Conservation (phyloP, 2,113 vertebrate species). For the Capra hircus region DNA sequence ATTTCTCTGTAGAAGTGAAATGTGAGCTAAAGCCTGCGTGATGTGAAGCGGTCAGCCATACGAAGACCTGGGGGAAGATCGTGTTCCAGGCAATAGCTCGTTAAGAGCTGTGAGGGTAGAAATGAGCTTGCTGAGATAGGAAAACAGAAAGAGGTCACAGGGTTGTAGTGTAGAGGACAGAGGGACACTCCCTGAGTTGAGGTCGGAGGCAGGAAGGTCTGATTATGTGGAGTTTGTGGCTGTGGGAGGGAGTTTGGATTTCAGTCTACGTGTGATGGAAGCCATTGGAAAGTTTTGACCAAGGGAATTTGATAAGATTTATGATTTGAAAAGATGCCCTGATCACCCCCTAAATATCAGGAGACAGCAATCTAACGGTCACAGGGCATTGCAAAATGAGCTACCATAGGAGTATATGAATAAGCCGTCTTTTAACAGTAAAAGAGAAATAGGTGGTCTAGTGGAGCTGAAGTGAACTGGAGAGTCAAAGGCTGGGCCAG, state of each 20-base stretch:
- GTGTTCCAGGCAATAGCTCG: accelerated
- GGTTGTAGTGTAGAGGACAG: not conserved
- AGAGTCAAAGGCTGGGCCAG: not conserved
- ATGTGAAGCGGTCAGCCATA: not conserved
- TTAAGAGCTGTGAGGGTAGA: not conserved
- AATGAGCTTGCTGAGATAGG: not conserved
- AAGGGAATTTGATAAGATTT: not conserved
- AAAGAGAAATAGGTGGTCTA: not conserved
- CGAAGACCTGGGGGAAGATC: not conserved
- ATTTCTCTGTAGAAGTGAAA: not conserved
- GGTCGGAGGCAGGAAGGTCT: accelerated
- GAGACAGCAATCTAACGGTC: not conserved
- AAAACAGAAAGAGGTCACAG: not conserved
- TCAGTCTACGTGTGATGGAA: not conserved
- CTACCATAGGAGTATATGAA: not conserved
- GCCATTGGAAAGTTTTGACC: not conserved
- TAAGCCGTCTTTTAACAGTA: not conserved
- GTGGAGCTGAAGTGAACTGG: not conserved
- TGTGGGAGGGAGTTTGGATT: not conserved
- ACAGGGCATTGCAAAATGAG: not conserved
- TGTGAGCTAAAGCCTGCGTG: not conserved
- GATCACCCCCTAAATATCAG: not conserved
- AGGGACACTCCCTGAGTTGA: not conserved
- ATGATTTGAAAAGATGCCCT: not conserved
- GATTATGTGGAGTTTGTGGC: not conserved